These are phyloP conservation scores for Phrynosoma blainvillii DNA, from an alignment of 2,113 vertebrate species.

Conservation along the genomic window DNA sequence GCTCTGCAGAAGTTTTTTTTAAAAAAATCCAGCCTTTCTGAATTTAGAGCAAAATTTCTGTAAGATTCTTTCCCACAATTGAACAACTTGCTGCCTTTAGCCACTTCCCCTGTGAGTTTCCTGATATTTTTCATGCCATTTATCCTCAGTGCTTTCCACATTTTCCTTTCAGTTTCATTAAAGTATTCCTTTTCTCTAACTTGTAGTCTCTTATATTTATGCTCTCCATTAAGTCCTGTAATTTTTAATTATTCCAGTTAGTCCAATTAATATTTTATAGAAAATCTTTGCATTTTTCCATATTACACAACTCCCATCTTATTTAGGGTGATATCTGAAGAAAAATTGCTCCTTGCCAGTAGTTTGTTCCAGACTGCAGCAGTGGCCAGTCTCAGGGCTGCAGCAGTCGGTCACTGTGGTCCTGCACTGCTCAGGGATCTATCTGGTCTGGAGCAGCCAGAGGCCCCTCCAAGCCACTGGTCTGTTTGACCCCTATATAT, in stretches of 20 bases:
- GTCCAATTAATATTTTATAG: slow-evolving; percentile 11
- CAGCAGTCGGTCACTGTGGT: no score
- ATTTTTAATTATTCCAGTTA: slow-evolving; percentile 37
- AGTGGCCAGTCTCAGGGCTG: no score
- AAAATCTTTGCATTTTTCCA: background rate
- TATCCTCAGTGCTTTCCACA: slow-evolving; percentile 41
- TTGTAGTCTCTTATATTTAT: slow-evolving; percentile 35
- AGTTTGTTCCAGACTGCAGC: no score
- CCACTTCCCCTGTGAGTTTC: slow-evolving; percentile 26
- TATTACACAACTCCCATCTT: slow-evolving; percentile 10
- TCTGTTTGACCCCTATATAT: no score
- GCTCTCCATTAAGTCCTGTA: slow-evolving; percentile 28
- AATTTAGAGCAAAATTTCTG: slow-evolving; percentile 22
- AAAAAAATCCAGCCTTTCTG: background rate
- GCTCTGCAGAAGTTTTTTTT: background rate
- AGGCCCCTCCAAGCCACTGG: no score
- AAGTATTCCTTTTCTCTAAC: slow-evolving; percentile 15
- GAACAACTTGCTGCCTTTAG: slow-evolving; percentile 49
- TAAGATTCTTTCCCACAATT: slow-evolving; percentile 33
- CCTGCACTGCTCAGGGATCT: no score
- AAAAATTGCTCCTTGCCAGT: no score
- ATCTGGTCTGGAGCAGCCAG: no score
- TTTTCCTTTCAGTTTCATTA: slow-evolving; percentile 46
- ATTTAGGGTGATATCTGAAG: background rate
- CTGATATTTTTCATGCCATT: slow-evolving; percentile 33